Evolutionary conservation across 2,888 invertebrate species (phyloP).

Genomic region (Nomada fucata): DNA sequence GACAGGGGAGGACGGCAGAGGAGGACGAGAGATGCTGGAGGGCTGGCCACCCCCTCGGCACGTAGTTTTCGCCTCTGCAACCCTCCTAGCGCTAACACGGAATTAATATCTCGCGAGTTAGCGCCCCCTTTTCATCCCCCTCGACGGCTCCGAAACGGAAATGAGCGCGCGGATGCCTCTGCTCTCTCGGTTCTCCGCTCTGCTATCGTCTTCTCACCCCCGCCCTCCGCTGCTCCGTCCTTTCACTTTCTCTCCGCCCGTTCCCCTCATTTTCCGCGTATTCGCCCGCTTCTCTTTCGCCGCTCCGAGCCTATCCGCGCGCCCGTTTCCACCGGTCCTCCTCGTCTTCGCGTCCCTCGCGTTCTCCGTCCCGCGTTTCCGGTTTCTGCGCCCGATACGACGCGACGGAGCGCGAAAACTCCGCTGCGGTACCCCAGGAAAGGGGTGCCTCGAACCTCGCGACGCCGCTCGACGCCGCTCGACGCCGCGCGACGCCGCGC

Average conservation of each 20-base stretch:
- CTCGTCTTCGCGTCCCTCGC: conserved; percentile 25
- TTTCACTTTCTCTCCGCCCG: conserved; percentile 31
- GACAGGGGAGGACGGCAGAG: conserved; percentile 19
- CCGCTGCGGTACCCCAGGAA: conserved; percentile 3
- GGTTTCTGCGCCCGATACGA: conserved; percentile 34
- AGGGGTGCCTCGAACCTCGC: background rate
- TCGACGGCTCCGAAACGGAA: conserved; percentile 81
- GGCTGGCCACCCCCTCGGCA: conserved; percentile 73
- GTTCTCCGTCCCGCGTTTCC: conserved; percentile 46
- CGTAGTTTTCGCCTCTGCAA: conserved; percentile 80
- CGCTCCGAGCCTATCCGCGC: conserved; percentile 29
- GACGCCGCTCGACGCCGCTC: too few relatives aligned
- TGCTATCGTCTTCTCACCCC: conserved; percentile 65
- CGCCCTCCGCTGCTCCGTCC: conserved; percentile 4
- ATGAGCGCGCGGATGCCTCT: conserved; percentile 84
- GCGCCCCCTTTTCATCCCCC: conserved; percentile 75
- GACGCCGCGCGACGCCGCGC: background rate
- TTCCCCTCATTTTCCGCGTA: conserved; percentile 4
- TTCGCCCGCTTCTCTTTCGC: conserved; percentile 26
- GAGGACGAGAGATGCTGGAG: conserved; percentile 55
- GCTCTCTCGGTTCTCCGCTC: conserved; percentile 71
- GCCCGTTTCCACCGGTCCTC: conserved; percentile 16
- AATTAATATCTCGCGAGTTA: conserved; percentile 85
- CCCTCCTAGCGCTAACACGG: conserved; percentile 83
- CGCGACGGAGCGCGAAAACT: conserved; percentile 36